A percentile compares a stretch with the other conserved stretches of the same genome.
These are phyloP conservation scores for Carabus problematicus DNA, from an alignment of 2,888 invertebrate genomes.

Conservation along the genomic window DNA sequence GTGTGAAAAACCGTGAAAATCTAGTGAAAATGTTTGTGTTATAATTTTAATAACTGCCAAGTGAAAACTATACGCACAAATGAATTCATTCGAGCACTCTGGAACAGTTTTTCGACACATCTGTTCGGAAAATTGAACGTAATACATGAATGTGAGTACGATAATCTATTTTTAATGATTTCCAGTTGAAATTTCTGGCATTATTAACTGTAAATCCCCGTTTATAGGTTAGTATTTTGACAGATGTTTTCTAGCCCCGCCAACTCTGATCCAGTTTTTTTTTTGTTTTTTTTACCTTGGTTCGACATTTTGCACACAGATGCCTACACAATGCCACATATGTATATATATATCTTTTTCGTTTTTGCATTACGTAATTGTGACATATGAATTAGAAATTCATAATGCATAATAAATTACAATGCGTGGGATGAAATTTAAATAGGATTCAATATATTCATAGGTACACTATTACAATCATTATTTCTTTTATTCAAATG, in stretches of 20 bases:
- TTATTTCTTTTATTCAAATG: too few relatives aligned
- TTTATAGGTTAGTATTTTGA: constrained; percentile 37
- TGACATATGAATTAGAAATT: constrained; percentile 16
- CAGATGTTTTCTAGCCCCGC: constrained; percentile 12
- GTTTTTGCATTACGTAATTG: constrained; percentile 26
- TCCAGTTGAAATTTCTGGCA: background rate
- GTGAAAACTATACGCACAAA: background rate
- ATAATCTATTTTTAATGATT: background rate
- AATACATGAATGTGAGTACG: constrained; percentile 27
- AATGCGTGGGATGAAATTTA: constrained; percentile 9
- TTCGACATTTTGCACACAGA: constrained; percentile 21
- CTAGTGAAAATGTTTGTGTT: too few relatives aligned
- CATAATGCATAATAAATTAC: constrained; percentile 12
- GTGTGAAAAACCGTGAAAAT: too few relatives aligned
- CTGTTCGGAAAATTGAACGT: constrained; percentile 16
- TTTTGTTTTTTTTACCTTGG: constrained; percentile 14
- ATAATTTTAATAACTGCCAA: background rate
- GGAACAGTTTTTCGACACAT: constrained; percentile 11
- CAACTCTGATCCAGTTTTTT: constrained; percentile 21
- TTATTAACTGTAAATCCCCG: background rate
- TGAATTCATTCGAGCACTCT: background rate
- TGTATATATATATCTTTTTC: background rate
- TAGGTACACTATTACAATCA: too few relatives aligned
- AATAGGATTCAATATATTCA: too few relatives aligned
- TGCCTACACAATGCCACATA: constrained; percentile 27